These are phyloP conservation scores for Tenthredo notha DNA, from an alignment of 2,888 invertebrate species.

Conservation along the genomic window DNA sequence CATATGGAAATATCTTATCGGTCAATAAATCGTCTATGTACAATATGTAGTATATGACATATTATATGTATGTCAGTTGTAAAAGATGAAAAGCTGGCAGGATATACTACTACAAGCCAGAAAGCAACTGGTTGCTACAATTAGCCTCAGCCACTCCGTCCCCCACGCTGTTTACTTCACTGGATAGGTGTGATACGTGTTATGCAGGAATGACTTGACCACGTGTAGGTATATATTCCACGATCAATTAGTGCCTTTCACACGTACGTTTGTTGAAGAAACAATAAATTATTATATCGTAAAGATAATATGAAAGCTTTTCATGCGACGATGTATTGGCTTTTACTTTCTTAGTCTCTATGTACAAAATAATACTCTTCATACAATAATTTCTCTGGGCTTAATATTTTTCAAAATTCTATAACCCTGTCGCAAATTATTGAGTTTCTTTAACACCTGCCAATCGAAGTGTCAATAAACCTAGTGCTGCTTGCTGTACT, in stretches of 20 bases:
- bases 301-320: neutral
- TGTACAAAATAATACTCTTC: neutral
- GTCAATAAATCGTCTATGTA: no score
- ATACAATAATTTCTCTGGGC: neutral
- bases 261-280: neutral
- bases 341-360: neutral
- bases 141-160: constrained; percentile 33
- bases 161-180: constrained; percentile 27
- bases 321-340: neutral
- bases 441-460: neutral
- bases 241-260: neutral
- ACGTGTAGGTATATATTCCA: neutral
- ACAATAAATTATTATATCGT: neutral
- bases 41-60: no score
- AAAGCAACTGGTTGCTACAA: constrained; percentile 48
- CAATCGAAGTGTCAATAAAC: constrained; percentile 4
- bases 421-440: neutral
- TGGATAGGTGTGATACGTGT: neutral
- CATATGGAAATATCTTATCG: no score
- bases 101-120: constrained; percentile 5
- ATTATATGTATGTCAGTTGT: neutral
- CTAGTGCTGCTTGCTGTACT: neutral
- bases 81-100: constrained; percentile 31
- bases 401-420: neutral
- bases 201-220: constrained; percentile 25